Evolutionary conservation across 2,113 vertebrate species (phyloP).

Genomic region (Taxidea taxus): DNA sequence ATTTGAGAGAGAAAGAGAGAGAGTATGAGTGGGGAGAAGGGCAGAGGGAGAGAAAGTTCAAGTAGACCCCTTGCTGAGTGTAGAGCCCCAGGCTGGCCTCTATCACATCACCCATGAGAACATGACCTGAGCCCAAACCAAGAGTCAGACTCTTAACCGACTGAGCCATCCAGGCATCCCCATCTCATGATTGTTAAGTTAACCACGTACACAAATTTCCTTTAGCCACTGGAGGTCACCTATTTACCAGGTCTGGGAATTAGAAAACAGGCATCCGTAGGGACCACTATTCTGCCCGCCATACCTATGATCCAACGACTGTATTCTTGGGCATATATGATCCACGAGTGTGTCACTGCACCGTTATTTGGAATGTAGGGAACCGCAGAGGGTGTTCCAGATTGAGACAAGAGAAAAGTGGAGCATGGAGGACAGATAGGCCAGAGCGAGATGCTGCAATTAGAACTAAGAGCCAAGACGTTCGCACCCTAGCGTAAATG

Average conservation of each 20-base stretch:
- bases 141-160: background rate
- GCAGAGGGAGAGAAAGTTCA: background rate
- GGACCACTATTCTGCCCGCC: background rate
- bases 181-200: background rate
- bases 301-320: background rate
- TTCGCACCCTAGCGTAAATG: background rate
- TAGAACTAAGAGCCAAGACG: background rate
- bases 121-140: background rate
- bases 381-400: background rate
- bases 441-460: background rate
- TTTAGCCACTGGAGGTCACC: background rate
- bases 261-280: background rate
- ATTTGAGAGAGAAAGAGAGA: background rate
- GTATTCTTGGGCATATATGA: background rate
- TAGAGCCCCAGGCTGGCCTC: background rate
- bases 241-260: background rate
- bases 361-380: background rate
- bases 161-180: background rate
- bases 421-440: fast-evolving
- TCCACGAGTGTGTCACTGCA: too few relatives aligned
- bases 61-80: background rate
- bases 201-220: background rate
- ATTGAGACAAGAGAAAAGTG: background rate
- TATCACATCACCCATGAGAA: background rate
- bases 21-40: background rate